Conservation (phyloP, 2,797 vertebrate species). For the Botia almorhae region DNA sequence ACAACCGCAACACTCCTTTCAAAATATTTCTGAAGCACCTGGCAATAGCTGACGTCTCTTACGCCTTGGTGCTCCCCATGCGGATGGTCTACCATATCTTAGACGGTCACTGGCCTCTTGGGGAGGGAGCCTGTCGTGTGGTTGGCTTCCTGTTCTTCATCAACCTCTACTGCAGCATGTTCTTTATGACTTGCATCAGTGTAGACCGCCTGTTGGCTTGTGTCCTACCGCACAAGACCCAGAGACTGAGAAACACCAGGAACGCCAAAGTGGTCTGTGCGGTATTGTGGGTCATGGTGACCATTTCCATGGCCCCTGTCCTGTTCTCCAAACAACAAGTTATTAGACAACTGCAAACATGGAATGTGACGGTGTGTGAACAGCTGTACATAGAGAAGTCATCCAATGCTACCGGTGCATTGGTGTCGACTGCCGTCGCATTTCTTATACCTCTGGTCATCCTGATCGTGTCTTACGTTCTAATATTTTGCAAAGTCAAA, state of each 20-base stretch:
- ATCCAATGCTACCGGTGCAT: conserved; percentile 54
- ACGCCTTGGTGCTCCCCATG: conserved; percentile 76
- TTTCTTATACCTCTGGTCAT: conserved; percentile 71
- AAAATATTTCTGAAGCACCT: conserved; percentile 76
- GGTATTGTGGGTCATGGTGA: conserved; percentile 69
- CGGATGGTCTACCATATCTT: conserved; percentile 75
- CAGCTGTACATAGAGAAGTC: conserved; percentile 75
- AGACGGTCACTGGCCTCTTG: conserved; percentile 72
- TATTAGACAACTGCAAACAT: conserved; percentile 21
- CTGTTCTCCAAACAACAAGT: conserved; percentile 61
- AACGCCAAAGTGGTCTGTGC: conserved; percentile 67
- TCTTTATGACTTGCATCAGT: conserved; percentile 77
- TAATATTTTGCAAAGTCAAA: conserved; percentile 74
- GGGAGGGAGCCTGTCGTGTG: conserved; percentile 67
- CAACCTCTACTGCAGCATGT: conserved; percentile 81
- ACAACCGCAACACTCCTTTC: conserved; percentile 61
- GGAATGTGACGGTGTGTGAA: conserved; percentile 63
- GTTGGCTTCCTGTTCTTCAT: conserved; percentile 78
- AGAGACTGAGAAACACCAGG: conserved; percentile 62
- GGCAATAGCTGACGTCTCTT: conserved; percentile 75
- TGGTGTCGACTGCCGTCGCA: conserved; percentile 73
- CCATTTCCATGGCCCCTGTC: conserved; percentile 66
- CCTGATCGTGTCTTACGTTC: conserved; percentile 69
- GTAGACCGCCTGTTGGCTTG: conserved; percentile 76
- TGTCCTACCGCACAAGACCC: conserved; percentile 66